These are phyloP conservation scores for Ptychochromis oligacanthus DNA, from an alignment of 2,113 vertebrate species.

Conservation along the genomic window DNA sequence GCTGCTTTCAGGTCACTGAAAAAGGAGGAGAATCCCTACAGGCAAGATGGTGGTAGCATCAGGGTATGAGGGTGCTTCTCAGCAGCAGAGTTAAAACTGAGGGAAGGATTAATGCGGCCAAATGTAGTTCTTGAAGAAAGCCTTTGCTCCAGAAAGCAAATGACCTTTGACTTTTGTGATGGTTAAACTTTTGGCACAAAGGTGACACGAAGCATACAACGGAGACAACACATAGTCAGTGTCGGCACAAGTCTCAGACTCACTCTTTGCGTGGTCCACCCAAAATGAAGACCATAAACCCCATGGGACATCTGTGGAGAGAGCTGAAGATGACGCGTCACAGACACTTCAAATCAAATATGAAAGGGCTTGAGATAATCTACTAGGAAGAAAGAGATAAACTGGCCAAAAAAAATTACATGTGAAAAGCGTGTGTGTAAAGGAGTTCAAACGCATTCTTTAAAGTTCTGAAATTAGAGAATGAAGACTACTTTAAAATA, in stretches of 20 bases:
- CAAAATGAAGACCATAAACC: neutral
- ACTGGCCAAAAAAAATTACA: too few species aligned
- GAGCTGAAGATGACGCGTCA: too few species aligned
- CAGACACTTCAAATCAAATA: neutral
- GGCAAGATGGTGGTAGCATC: neutral
- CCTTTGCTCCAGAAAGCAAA: neutral
- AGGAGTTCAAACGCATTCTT: neutral
- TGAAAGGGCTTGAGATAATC: too few species aligned
- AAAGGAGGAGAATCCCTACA: neutral
- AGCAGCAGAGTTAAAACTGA: neutral
- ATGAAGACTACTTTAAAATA: neutral
- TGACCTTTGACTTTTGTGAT: neutral
- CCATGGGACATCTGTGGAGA: too few species aligned
- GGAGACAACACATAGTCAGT: neutral
- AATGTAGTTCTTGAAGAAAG: neutral
- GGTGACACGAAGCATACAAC: accelerated
- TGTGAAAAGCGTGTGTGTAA: neutral
- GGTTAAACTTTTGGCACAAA: neutral
- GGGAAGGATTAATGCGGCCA: neutral
- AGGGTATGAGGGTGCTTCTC: neutral
- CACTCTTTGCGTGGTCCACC: neutral
- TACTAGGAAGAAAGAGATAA: too few species aligned
- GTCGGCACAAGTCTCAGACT: neutral
- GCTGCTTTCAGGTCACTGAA: too few species aligned
- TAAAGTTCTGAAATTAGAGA: neutral